A percentile compares a stretch with the other conserved stretches of the same genome.
Conservation (phyloP, 2,888 invertebrate genomes). For the Parasteatoda lunata region DNA sequence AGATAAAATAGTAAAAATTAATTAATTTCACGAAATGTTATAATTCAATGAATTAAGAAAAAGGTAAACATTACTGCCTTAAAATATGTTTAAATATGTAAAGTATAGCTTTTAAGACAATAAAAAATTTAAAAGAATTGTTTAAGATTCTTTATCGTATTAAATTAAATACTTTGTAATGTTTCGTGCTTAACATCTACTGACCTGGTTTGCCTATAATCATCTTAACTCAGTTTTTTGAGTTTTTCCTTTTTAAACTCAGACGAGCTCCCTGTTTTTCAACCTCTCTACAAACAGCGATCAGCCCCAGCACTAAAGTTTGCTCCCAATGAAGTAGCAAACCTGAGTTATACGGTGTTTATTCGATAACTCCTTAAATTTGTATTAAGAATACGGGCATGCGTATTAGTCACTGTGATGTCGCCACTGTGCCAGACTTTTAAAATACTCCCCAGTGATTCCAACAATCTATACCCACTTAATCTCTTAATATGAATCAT, state of each 20-base stretch:
- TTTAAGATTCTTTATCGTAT: too few relatives aligned
- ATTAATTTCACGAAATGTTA: too few relatives aligned
- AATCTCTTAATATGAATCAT: too few relatives aligned
- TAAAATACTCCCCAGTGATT: too few relatives aligned
- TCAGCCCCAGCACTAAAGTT: constrained; percentile 6
- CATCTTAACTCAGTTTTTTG: neutral
- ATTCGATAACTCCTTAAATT: constrained; percentile 62
- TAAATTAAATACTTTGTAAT: too few relatives aligned
- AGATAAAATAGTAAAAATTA: too few relatives aligned
- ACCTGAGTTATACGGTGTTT: constrained; percentile 44
- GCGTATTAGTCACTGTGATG: constrained; percentile 28
- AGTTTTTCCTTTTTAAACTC: neutral
- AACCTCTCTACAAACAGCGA: neutral
- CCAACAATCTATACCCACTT: too few relatives aligned
- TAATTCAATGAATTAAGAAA: too few relatives aligned
- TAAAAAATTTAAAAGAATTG: too few relatives aligned
- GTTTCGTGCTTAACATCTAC: neutral
- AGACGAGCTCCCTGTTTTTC: neutral
- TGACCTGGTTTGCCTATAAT: neutral
- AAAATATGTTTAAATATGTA: too few relatives aligned
- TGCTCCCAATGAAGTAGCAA: constrained; percentile 25
- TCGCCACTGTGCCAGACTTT: neutral
- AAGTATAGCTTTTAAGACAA: too few relatives aligned
- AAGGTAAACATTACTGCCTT: too few relatives aligned
- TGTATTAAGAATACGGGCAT: constrained; percentile 28